Conservation (phyloP, 2,888 invertebrate species). For the Leucoma salicis region DNA sequence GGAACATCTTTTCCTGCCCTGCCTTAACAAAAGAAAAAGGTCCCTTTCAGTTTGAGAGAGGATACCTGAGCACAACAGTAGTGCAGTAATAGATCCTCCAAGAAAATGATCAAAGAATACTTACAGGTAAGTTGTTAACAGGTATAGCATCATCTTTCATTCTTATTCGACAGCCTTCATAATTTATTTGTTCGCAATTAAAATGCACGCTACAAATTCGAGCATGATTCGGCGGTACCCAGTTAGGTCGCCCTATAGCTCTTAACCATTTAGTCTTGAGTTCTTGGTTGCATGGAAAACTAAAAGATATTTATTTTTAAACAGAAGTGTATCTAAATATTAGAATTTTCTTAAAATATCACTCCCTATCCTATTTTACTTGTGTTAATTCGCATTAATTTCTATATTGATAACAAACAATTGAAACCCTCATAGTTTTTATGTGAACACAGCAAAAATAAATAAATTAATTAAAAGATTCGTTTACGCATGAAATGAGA, state of each 20-base stretch:
- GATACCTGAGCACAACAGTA: no score
- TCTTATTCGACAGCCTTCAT: conserved; percentile 30
- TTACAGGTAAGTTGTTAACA: conserved; percentile 36
- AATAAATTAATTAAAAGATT: background rate
- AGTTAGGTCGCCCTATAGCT: conserved; percentile 43
- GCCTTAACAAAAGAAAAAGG: no score
- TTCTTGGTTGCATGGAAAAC: conserved; percentile 37
- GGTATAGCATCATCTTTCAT: conserved; percentile 39
- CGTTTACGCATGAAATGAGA: conserved; percentile 42
- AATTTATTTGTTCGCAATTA: conserved; percentile 33
- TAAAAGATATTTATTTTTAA: conserved; percentile 12
- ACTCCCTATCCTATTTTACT: no score
- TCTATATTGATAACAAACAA: no score
- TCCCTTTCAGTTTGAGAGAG: no score
- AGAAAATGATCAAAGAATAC: conserved; percentile 13
- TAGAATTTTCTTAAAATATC: no score
- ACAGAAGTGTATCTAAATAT: no score
- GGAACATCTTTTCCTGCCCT: no score
- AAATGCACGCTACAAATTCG: conserved; percentile 43
- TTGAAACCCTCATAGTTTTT: no score
- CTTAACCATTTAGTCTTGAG: conserved; percentile 38
- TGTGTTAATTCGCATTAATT: no score
- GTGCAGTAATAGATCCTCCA: no score
- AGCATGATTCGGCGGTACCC: conserved; percentile 36
- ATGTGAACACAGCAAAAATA: background rate